Conservation (phyloP, 2,113 vertebrate genomes). For the Camelus bactrianus region DNA sequence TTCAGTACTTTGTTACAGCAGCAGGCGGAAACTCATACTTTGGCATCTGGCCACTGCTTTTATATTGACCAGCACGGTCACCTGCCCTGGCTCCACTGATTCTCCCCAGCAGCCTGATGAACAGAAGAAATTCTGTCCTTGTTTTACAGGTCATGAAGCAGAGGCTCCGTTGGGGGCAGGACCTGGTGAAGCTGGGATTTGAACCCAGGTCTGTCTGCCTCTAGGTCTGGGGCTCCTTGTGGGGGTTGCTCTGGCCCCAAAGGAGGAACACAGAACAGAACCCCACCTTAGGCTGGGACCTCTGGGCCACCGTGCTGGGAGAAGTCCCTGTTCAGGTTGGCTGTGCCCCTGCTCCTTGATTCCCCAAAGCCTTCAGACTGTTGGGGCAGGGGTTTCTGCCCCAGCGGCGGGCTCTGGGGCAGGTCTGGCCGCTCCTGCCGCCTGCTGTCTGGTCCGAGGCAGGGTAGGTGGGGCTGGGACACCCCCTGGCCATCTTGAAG, state of each 20-base stretch:
- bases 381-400: no score
- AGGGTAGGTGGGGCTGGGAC: neutral
- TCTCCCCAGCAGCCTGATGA: neutral
- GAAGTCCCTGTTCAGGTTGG: neutral
- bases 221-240: neutral
- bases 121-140: neutral
- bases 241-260: neutral
- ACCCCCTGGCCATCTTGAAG: neutral
- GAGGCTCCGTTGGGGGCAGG: neutral
- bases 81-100: neutral
- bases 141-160: neutral
- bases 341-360: neutral
- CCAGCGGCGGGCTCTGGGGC: neutral
- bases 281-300: neutral
- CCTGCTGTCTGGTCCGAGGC: neutral
- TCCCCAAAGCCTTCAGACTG: neutral
- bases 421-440: neutral
- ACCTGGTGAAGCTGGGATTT: neutral
- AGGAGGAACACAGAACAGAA: neutral
- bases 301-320: neutral
- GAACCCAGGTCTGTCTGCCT: neutral
- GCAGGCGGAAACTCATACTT: no score
- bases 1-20: neutral
- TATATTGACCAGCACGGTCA: fast-evolving
- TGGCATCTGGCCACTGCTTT: neutral